phyloP scores from a whole-genome alignment of 2,113 vertebrate genomes.

The Cyanoderma ruficeps region DNA sequence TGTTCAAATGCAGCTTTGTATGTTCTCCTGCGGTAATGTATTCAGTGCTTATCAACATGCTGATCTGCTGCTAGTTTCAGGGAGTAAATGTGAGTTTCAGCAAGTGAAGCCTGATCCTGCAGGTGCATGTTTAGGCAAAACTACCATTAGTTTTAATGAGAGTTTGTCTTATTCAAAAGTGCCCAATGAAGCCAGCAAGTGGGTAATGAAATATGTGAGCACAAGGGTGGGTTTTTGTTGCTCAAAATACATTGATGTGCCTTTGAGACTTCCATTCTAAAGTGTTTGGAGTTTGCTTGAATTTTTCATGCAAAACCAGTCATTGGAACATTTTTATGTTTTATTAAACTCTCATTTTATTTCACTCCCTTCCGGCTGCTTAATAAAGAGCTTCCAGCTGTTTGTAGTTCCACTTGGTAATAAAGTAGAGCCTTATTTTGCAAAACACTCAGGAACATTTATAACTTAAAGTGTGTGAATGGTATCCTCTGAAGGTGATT shows the following conservation, averaged over 20 bases:
- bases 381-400: conserved; percentile 42
- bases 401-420: not conserved
- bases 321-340: not conserved
- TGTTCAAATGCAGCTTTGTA: conserved; percentile 73
- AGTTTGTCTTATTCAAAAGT: conserved; percentile 41
- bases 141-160: conserved; percentile 54
- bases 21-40: conserved; percentile 35
- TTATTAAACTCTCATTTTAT: conserved; percentile 52
- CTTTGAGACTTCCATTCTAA: conserved; percentile 4
- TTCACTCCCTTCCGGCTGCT: conserved; percentile 31
- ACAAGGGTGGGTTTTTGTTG: conserved; percentile 28
- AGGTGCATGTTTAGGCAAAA: conserved; percentile 66
- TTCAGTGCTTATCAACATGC: conserved; percentile 58
- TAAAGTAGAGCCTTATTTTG: not conserved
- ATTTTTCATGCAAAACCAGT: conserved; percentile 5
- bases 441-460: not conserved
- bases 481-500: not conserved
- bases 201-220: conserved; percentile 7
- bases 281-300: not conserved
- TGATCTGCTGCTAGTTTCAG: conserved; percentile 63
- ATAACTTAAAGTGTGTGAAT: not conserved
- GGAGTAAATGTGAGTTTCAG: conserved; percentile 61
- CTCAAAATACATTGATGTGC: not conserved
- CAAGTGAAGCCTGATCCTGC: conserved; percentile 50
- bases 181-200: conserved; percentile 1